phyloP scores from a whole-genome alignment of 2,888 invertebrate species.

The Caenorhabditis sp. region DNA sequence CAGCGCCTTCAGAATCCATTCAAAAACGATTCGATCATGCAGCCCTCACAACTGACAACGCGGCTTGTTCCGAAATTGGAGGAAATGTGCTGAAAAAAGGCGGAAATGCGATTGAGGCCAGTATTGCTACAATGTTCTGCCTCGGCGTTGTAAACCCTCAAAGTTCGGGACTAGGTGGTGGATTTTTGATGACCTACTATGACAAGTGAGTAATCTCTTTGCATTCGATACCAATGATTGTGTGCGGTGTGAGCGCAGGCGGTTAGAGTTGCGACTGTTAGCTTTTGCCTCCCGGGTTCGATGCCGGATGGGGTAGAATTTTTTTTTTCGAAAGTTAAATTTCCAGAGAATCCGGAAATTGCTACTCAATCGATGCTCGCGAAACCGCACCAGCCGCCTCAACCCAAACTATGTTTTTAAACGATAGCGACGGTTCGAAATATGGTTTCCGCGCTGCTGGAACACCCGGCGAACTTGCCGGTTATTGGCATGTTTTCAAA shows the following conservation, averaged over 20 bases:
- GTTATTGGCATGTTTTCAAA: constrained; percentile 65
- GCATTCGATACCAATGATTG: not conserved
- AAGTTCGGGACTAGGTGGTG: constrained; percentile 88
- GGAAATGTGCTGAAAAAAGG: constrained; percentile 77
- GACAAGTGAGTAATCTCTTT: constrained; percentile 72
- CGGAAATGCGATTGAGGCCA: constrained; percentile 82
- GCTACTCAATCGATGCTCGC: constrained; percentile 72
- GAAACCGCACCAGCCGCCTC: constrained; percentile 75
- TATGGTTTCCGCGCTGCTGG: constrained; percentile 65
- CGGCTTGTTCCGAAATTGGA: constrained; percentile 63
- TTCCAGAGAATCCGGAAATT: constrained; percentile 53
- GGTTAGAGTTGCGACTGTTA: too few relatives aligned
- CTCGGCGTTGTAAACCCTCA: constrained; percentile 85
- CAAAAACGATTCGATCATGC: constrained; percentile 60
- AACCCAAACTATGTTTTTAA: constrained; percentile 71
- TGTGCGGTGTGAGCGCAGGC: not conserved
- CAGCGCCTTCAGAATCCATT: constrained; percentile 58
- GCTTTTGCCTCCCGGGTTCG: too few relatives aligned
- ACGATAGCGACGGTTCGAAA: constrained; percentile 52
- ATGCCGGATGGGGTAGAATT: too few relatives aligned
- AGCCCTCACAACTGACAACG: constrained; percentile 69
- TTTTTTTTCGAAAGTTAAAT: not conserved
- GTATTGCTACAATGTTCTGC: constrained; percentile 85
- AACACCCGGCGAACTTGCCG: constrained; percentile 68
- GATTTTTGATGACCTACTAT: constrained; percentile 86